A percentile compares a stretch with the other conserved stretches of the same genome.
These are phyloP conservation scores for Shargacucullia verbasci DNA, from an alignment of 2,888 invertebrate genomes.

Conservation along the genomic window DNA sequence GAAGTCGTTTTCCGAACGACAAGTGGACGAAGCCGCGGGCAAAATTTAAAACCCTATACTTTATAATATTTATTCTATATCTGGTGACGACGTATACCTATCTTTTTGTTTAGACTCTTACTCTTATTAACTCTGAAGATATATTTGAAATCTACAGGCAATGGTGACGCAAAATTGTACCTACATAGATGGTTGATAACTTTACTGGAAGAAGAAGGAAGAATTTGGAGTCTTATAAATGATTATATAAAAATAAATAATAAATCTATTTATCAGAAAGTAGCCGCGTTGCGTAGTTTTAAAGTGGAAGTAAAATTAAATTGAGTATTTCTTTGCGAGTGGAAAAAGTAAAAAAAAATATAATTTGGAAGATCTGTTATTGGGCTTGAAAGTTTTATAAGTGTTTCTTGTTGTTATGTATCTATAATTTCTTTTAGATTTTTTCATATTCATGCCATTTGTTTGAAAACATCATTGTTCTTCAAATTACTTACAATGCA, in stretches of 20 bases:
- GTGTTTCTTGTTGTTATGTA: too few relatives aligned
- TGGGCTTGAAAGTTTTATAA: constrained; percentile 11
- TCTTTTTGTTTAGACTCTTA: too few relatives aligned
- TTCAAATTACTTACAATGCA: constrained; percentile 16
- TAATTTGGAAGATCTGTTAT: constrained; percentile 20
- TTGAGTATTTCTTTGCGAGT: constrained; percentile 28
- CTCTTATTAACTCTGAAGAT: too few relatives aligned
- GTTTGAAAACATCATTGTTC: constrained; percentile 51
- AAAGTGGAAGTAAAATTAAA: constrained; percentile 10
- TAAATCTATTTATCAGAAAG: too few relatives aligned
- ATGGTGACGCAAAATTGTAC: too few relatives aligned
- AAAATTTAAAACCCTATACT: too few relatives aligned
- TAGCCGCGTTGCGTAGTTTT: neutral
- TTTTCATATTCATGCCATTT: constrained; percentile 35
- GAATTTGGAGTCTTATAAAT: constrained; percentile 5
- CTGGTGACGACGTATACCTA: too few relatives aligned
- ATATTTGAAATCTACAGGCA: too few relatives aligned
- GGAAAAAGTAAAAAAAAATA: constrained; percentile 4
- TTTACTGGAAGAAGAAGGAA: constrained; percentile 31
- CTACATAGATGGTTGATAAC: too few relatives aligned
- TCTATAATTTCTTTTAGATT: constrained; percentile 10
- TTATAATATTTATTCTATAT: too few relatives aligned
- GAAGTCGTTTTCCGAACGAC: too few relatives aligned
- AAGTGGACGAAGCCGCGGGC: too few relatives aligned
- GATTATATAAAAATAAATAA: constrained; percentile 29